Base-by-base conservation (phyloP, 92 coral and sea anemone species). In the Zoanthus solanderi region DNA sequence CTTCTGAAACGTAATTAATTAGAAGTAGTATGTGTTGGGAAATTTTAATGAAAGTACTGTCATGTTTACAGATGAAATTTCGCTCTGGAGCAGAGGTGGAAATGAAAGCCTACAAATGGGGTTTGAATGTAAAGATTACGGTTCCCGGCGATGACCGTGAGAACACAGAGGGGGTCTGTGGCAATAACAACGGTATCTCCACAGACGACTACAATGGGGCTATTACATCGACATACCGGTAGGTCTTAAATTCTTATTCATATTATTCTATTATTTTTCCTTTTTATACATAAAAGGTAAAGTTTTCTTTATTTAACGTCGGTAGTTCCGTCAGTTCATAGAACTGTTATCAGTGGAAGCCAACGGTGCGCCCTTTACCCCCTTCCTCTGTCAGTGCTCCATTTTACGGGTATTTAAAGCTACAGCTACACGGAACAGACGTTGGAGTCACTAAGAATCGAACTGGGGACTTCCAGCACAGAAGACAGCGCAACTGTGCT, bases 71-170 rank as follows among this genome's bases (percentile, higher is more conserved):
- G 85, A 1, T 80, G 18, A 58, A 61, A 31, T 80, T 79, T 73
- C 72, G 85, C 53, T 80, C 85, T 16, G 85, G 85, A 37, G 85
- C 85, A 15, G 73, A 63, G 42, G 85, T 80, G 54, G 85, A 80
- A 66, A 74, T 42, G 14, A 63, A 42, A 45, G 85, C 72, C 9
- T 80, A 80, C 42, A 34, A 18, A 14, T 80, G 85, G 85, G 85
- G 85, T 18, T 42, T 80, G 72, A 80, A 80, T 16, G 16, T 81
- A 42, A 81, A 42, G 18, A 29, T 81, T 3, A 81, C 85, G 5
- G 85, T 81, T 6, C 75, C 85, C 7, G 65, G 85, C 6, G 85
- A 81, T 30, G 75, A 66, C n/a, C 75, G 75, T 17, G 75, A 45
- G 63, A 66, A 81, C 58, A 81, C 75, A 28, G 85, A 34, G 5